Conservation (phyloP, 2,888 invertebrate genomes). For the Luperina testacea region DNA sequence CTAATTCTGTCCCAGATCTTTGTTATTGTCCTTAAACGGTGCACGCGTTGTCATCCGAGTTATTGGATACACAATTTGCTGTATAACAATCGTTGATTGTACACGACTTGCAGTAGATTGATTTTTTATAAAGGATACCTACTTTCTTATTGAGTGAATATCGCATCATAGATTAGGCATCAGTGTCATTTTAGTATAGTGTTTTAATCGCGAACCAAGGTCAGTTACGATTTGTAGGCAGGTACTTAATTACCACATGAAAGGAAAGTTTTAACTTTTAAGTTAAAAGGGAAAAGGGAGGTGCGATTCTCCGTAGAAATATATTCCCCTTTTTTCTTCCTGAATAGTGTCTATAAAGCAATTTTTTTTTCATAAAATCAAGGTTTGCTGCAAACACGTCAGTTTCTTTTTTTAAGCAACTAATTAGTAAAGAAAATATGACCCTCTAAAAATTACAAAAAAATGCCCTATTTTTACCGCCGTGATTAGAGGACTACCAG, state of each 20-base stretch:
- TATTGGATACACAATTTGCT: background rate
- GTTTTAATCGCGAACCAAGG: background rate
- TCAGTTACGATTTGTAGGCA: background rate
- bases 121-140: background rate
- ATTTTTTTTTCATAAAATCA: no score
- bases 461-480: no score
- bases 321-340: no score
- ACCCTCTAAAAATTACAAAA: no score
- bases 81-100: background rate
- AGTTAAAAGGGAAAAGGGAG: background rate
- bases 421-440: no score
- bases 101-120: background rate
- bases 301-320: no score
- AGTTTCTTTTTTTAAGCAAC: no score
- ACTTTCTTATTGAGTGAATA: background rate
- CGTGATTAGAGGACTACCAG: no score
- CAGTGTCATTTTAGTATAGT: background rate
- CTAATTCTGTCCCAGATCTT: background rate
- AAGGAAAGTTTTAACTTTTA: background rate
- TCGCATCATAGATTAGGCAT: background rate
- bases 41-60: background rate
- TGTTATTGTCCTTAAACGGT: background rate
- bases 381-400: no score
- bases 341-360: no score
- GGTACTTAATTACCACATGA: background rate